Evolutionary conservation across 2,113 vertebrate species (phyloP).

Genomic region (Hypanus sabinus): DNA sequence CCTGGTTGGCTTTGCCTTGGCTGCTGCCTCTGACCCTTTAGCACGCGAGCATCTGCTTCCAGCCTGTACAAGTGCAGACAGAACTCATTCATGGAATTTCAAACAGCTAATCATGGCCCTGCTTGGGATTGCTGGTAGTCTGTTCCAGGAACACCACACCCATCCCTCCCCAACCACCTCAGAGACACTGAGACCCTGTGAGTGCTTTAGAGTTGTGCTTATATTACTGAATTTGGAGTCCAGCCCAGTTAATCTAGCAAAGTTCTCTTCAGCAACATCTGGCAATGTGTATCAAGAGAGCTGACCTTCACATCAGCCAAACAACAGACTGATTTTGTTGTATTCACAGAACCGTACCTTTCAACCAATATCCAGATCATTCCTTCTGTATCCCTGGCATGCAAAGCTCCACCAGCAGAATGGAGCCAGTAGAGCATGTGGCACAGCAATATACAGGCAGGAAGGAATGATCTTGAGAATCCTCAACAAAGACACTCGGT

Average conservation of each 20-base stretch:
- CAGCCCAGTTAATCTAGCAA: neutral
- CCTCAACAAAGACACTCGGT: neutral
- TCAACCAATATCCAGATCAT: neutral
- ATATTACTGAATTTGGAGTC: neutral
- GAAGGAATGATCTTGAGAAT: neutral
- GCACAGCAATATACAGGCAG: neutral
- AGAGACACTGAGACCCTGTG: neutral
- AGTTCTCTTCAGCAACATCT: neutral
- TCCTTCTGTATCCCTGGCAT: neutral
- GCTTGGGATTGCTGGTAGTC: neutral
- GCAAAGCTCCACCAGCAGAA: neutral
- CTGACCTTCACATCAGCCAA: neutral
- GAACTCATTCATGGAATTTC: neutral
- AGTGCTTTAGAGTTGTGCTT: neutral
- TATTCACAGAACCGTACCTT: neutral
- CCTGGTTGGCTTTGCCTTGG: constrained; percentile 13
- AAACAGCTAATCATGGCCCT: constrained; percentile 21
- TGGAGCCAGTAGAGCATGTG: neutral
- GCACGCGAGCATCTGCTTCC: constrained; percentile 31
- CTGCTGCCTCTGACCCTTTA: neutral
- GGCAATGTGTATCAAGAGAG: neutral
- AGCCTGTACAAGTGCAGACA: neutral
- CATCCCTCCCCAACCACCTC: too few species aligned
- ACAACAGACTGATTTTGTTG: neutral
- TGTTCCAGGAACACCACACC: neutral